A percentile compares a stretch with the other conserved stretches of the same genome.
Evolutionary conservation across 2,113 vertebrate genomes (phyloP).

Genomic region (Clinocottus analis): DNA sequence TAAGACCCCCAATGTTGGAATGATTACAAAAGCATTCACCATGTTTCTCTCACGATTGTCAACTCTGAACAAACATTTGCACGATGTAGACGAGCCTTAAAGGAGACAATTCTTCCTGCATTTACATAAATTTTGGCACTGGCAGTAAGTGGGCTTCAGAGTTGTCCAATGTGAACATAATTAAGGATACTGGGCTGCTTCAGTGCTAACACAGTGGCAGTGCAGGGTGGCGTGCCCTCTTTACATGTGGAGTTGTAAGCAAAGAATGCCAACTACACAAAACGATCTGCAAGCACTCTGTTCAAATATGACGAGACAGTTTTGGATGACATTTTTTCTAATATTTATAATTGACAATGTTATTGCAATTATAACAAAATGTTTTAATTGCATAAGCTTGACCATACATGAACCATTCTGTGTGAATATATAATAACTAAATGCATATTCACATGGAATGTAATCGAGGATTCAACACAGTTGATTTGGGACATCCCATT

Average conservation of each 20-base stretch:
- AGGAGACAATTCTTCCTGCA: background rate
- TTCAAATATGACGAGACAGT: background rate
- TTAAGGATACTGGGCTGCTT: background rate
- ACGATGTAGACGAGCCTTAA: background rate
- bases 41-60: background rate
- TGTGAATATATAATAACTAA: background rate
- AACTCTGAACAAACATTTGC: background rate
- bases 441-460: background rate
- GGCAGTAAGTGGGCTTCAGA: background rate
- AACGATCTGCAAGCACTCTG: background rate
- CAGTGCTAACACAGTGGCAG: background rate
- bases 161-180: background rate
- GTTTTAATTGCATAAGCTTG: background rate
- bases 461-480: slow-evolving; percentile 9
- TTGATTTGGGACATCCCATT: background rate
- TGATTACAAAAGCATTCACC: no score
- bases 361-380: background rate
- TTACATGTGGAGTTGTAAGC: background rate
- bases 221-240: background rate
- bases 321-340: background rate
- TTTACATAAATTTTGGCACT: background rate
- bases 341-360: background rate
- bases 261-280: no score
- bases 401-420: background rate
- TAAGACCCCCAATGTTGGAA: background rate